Base-by-base conservation (phyloP, 2,888 invertebrate species). In the Chaetogeoica ovagalla region DNA sequence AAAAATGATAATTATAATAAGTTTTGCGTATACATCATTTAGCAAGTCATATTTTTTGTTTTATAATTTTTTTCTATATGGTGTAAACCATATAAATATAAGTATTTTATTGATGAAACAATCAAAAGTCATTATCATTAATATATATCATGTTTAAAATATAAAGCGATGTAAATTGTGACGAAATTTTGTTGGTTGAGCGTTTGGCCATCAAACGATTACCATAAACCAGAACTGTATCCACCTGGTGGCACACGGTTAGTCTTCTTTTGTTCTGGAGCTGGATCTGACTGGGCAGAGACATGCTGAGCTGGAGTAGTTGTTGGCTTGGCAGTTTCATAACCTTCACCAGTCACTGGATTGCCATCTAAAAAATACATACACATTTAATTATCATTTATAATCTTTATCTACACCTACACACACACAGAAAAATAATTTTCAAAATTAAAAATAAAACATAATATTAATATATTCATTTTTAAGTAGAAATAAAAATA, bases 211-310 rank as follows among this genome's bases (percentile, higher is more conserved):
- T 15, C 21, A 19, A 62, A 65, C 23, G 11, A 89, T 89, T 90
- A 91, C 91, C 91, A 91, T 83, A 91, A 89, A 83, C 91, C 90
- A 83, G 91, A 90, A 83, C 91, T 91, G 86, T 87, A 91, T 72
- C 91, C 91, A 84, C 91, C 91, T 74, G 91, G 91, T 73, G 91
- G 91, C 83, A 91, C 90, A 86, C 91, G 91, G 85, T 86, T 87
- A 85, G 89, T 89, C 81, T 85, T 84, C 83, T 87, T 85, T 83
- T 86, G 86, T 85, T 88, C 82, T 52, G 83, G 81, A 62, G 83
- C 82, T 21, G 82, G 68, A n/a, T 83, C 81, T 55, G 83, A 73
- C 30, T 81, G 82, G 60, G 82, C 83, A 59, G 83, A 83, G 19
- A 79, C 79, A 65, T 79, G 79, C 39, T 79, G 60, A 71, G 79